These are phyloP conservation scores for Drosophila kepulauana DNA, from an alignment of 1,140 invertebrate genomes.

Conservation along the genomic window DNA sequence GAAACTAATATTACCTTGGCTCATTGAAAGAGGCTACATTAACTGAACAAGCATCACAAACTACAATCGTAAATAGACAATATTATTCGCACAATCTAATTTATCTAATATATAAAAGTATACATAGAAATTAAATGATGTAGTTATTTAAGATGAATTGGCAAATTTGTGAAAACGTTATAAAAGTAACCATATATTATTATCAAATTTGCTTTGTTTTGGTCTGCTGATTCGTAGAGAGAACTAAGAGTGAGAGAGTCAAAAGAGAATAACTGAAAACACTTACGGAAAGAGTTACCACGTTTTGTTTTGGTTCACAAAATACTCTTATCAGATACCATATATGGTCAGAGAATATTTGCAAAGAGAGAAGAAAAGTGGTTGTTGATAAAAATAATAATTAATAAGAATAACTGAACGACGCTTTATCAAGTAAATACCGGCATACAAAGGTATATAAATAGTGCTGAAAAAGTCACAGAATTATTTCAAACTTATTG, in stretches of 20 bases:
- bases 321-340: neutral
- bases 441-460: constrained; percentile 46
- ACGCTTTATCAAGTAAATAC: neutral
- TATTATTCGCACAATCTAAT: too few relatives aligned
- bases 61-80: neutral
- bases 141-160: neutral
- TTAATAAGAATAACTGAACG: neutral
- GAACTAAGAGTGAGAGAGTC: constrained; percentile 14
- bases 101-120: too few relatives aligned
- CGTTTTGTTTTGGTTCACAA: neutral
- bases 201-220: constrained; percentile 85
- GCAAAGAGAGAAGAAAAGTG: neutral
- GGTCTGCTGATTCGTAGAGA: constrained; percentile 78
- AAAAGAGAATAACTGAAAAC: neutral
- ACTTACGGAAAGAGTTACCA: neutral
- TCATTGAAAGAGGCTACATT: constrained; percentile 61
- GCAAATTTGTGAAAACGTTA: constrained; percentile 59
- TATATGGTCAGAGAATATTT: neutral
- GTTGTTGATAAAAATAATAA: neutral
- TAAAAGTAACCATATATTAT: constrained; percentile 78
- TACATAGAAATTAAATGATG: neutral
- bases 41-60: constrained; percentile 37
- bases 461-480: constrained; percentile 81
- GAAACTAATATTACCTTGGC: constrained; percentile 71
- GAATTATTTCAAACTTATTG: neutral